These are phyloP conservation scores for Drosophila pseudotalamancana DNA, from an alignment of 2,888 invertebrate genomes.

Conservation along the genomic window DNA sequence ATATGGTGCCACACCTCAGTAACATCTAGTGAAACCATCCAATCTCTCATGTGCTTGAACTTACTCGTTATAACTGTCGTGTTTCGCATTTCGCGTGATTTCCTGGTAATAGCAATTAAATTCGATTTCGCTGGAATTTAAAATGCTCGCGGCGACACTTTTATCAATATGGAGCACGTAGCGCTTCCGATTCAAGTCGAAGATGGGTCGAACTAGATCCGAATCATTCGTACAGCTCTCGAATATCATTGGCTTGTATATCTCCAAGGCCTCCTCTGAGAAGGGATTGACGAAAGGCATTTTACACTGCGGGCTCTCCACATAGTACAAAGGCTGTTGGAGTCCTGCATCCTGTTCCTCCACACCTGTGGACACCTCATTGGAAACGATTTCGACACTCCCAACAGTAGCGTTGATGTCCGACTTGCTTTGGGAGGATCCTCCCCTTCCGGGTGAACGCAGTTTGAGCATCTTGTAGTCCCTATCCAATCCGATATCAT, in stretches of 20 bases:
- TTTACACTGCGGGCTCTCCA: slow-evolving; percentile 86
- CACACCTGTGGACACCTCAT: rapidly evolving
- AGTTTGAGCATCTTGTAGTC: neutral
- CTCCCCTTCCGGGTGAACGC: too few species aligned
- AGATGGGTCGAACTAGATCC: slow-evolving; percentile 55
- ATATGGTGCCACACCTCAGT: too few species aligned
- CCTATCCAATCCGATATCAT: neutral
- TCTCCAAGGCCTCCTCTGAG: slow-evolving; percentile 84
- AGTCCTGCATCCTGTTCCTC: neutral
- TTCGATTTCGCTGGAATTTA: slow-evolving; percentile 46
- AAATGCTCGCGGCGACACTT: slow-evolving; percentile 39
- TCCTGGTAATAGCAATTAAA: slow-evolving; percentile 80
- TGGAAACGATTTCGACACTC: too few species aligned
- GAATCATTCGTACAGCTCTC: slow-evolving; percentile 84
- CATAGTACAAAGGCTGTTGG: slow-evolving; percentile 48
- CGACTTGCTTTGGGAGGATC: neutral
- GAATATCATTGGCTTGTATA: slow-evolving; percentile 85
- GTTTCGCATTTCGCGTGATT: slow-evolving; percentile 51
- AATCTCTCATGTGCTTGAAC: too few species aligned
- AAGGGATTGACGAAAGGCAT: slow-evolving; percentile 87
- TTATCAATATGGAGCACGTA: slow-evolving; percentile 63
- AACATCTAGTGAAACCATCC: too few species aligned
- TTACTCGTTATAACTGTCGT: slow-evolving; percentile 57
- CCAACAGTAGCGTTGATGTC: neutral
- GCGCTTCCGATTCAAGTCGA: slow-evolving; percentile 38